phyloP scores from a whole-genome alignment of 53 echinoderm and acorn worm species.

The Luidia sarsii region DNA sequence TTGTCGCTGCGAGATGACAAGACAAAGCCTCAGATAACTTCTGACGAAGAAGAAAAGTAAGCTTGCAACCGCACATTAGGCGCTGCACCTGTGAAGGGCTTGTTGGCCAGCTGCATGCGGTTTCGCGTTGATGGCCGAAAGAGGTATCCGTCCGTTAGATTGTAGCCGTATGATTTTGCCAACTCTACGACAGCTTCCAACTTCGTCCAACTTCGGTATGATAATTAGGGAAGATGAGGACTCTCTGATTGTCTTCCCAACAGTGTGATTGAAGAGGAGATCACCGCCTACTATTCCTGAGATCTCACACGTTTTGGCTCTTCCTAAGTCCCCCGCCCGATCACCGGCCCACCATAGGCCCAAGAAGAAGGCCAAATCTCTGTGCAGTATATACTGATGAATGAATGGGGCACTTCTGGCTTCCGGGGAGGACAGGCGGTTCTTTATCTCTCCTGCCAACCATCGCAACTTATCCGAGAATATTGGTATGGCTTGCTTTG shows the following conservation, averaged over 20 bases:
- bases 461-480: neutral
- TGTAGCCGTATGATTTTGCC: neutral
- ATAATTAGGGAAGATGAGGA: neutral
- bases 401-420: too few relatives aligned
- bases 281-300: neutral
- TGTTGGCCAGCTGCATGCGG: neutral
- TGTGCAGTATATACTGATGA: neutral
- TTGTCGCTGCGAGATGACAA: neutral
- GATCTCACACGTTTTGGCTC: neutral
- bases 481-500: neutral
- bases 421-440: too few relatives aligned
- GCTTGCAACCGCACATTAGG: neutral
- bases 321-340: neutral
- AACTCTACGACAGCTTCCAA: neutral
- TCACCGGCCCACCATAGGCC: neutral
- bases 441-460: neutral
- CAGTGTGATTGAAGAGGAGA: neutral
- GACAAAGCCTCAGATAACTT: neutral
- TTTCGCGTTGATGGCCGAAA: neutral
- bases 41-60: neutral
- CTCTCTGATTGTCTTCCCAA: neutral
- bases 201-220: neutral
- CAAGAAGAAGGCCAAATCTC: conserved; percentile 6
- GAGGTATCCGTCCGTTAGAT: neutral
- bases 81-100: neutral